Evolutionary conservation across 2,113 vertebrate genomes (phyloP).

Genomic region (Shinisaurus crocodilurus): DNA sequence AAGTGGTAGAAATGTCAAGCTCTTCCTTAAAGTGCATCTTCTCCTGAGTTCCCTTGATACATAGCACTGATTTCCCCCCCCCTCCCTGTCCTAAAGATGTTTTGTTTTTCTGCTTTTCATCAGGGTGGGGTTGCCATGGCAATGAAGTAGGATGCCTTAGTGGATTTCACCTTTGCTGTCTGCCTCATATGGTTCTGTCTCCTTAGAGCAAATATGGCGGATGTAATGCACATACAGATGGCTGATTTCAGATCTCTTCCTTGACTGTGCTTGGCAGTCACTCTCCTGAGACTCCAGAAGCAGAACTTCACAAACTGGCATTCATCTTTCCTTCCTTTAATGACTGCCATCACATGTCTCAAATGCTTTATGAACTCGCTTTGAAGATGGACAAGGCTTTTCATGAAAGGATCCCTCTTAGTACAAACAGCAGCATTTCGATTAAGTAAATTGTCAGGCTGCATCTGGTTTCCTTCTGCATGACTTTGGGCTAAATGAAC

Average conservation of each 20-base stretch:
- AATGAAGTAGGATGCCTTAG: constrained; percentile 88
- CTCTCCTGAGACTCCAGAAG: constrained; percentile 74
- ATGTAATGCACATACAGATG: constrained; percentile 81
- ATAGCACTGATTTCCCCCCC: constrained; percentile 54
- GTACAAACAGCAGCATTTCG: constrained; percentile 64
- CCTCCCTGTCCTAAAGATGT: constrained; percentile 53
- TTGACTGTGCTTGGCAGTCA: constrained; percentile 82
- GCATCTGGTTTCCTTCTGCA: constrained; percentile 38
- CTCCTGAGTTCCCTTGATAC: constrained; percentile 67
- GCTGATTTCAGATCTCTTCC: constrained; percentile 79
- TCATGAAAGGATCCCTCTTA: constrained; percentile 65
- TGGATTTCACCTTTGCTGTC: constrained; percentile 88
- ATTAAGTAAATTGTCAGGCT: constrained; percentile 54
- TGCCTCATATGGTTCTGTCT: constrained; percentile 79
- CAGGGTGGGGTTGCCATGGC: constrained; percentile 85
- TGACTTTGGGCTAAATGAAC: constrained; percentile 23
- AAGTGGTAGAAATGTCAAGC: constrained; percentile 78
- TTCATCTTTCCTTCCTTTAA: constrained; percentile 75
- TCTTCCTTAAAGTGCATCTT: constrained; percentile 70
- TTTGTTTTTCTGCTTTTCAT: constrained; percentile 81
- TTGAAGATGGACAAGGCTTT: constrained; percentile 71
- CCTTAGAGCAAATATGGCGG: constrained; percentile 81
- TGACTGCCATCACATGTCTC: constrained; percentile 77
- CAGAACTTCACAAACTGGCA: constrained; percentile 63
- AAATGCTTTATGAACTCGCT: constrained; percentile 78